Conservation (phyloP, 2,113 vertebrate genomes). For the Pituophis catenifer region DNA sequence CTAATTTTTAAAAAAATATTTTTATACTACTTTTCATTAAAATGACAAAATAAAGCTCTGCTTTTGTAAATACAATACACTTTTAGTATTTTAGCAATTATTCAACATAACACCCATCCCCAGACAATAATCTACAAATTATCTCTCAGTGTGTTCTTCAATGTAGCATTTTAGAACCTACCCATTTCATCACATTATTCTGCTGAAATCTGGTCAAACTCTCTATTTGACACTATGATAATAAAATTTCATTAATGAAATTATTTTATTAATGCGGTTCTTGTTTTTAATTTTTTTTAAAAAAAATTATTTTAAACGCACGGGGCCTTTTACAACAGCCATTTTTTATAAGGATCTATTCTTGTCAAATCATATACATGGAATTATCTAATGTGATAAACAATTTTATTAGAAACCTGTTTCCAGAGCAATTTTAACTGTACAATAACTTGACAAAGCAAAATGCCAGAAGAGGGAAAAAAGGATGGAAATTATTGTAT, state of each 20-base stretch:
- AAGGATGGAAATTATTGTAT: background rate
- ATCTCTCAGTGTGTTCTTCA: background rate
- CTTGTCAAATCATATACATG: background rate
- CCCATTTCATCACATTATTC: background rate
- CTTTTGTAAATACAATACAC: background rate
- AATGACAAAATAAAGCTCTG: background rate
- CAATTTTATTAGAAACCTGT: background rate
- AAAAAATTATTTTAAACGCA: background rate
- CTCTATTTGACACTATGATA: background rate
- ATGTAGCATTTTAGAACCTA: background rate
- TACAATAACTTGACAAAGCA: background rate
- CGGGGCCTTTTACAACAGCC: background rate
- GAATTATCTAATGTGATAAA: background rate
- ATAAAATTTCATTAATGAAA: background rate
- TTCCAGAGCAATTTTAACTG: background rate
- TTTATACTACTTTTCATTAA: background rate
- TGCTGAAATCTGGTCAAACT: background rate
- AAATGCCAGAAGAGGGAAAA: background rate
- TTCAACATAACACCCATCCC: background rate
- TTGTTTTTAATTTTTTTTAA: background rate
- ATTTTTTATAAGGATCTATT: background rate
- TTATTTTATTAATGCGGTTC: background rate
- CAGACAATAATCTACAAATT: background rate
- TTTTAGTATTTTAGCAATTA: background rate
- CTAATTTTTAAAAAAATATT: background rate